Evolutionary conservation across 2,797 vertebrate genomes (phyloP).

Genomic region (Sebastes elongatus): DNA sequence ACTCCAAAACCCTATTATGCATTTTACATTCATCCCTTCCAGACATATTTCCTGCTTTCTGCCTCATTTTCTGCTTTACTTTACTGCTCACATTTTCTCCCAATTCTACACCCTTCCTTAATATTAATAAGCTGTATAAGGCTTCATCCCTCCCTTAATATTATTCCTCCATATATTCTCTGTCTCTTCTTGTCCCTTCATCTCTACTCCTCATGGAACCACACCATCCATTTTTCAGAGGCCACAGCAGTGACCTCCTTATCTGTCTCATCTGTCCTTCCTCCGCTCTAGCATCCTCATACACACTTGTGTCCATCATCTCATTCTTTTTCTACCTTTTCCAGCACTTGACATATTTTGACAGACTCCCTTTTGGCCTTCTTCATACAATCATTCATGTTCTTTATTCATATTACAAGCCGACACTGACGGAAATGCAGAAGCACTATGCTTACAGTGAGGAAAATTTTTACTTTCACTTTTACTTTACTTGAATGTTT

Average conservation of each 20-base stretch:
- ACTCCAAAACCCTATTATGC: not conserved
- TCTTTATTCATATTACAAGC: not conserved
- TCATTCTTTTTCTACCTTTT: not conserved
- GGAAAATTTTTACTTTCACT: too few relatives aligned
- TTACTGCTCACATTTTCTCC: not conserved
- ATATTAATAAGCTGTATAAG: not conserved
- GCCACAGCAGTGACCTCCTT: not conserved
- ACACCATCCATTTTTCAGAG: slow-evolving; percentile 10
- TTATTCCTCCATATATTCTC: not conserved
- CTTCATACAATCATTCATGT: not conserved
- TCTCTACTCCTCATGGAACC: not conserved
- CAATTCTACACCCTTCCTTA: not conserved
- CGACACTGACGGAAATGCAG: not conserved
- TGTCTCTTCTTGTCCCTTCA: not conserved
- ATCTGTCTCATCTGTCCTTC: not conserved
- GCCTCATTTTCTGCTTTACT: slow-evolving; percentile 7
- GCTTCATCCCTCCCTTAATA: not conserved
- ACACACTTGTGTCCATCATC: not conserved
- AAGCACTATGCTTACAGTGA: not conserved
- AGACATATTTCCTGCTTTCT: not conserved
- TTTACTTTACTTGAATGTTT: not conserved
- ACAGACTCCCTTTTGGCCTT: not conserved
- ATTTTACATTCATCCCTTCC: slow-evolving; percentile 24
- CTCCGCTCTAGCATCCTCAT: not conserved
- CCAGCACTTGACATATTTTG: not conserved